Evolutionary conservation across 2,113 vertebrate genomes (phyloP), one percentile per base, ranked within the genome.

Genomic region (Nesogale talazaci): DNA sequence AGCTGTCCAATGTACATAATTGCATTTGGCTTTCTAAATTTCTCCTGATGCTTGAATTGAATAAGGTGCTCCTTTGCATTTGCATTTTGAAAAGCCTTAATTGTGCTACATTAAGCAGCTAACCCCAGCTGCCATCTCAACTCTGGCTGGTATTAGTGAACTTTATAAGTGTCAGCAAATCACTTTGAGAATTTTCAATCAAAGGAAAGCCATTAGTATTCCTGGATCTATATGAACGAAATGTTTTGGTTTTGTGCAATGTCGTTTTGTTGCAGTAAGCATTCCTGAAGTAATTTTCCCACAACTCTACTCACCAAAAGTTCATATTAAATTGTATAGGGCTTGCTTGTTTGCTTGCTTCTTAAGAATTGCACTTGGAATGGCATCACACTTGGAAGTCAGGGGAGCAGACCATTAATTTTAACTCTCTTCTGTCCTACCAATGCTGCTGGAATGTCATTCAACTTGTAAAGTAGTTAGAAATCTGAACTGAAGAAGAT

Each of bases 1-100:
- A 96, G 78, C 63, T 95, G 63, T 83, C 70, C 94, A 84, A 94
- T 84, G 85, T 95, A 70, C 91, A 94, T 96, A 94, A 94, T 96
- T 95, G 36, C 74, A 95, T 94, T 95, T 95, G 74, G 57, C 78
- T 94, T 89, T 92, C 84, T 94, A 92, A 91, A 94, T 91, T 94
- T 94, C 72, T 78, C 91, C 91, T 83, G 84, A 88, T 93, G 74
- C 69, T 83, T 83, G 75, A 80, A 27, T 67, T 91, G 75, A 96
- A 94, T 93, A 92, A 97, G 89, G 91, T 94, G 40, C 76, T 91
- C 59, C 88, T 89, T 75, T 79, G 29, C 52, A 94, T 95, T 96
- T 95, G 77, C 96, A 93, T 96, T 96, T 94, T 95, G 87, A 94
- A 90, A 94, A 89, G 75, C 19, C 87, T 94, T 96, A 94, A 85